Evolutionary conservation across 1,140 invertebrate genomes (phyloP).

Genomic region (Eumeta japonica): DNA sequence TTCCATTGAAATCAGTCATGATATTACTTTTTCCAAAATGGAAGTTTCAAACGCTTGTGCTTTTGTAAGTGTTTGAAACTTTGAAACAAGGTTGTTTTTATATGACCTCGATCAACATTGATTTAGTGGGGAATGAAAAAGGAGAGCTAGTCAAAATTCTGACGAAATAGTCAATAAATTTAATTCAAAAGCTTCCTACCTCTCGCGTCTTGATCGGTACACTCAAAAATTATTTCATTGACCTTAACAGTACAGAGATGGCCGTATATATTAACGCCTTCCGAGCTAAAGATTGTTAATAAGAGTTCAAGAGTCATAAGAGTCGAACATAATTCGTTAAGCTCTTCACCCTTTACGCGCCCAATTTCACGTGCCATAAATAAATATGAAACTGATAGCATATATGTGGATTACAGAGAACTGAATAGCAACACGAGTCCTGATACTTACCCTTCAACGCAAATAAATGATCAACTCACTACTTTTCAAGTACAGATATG

Average conservation of each 20-base stretch:
- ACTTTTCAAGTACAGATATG: constrained; percentile 29
- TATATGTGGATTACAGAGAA: constrained; percentile 10
- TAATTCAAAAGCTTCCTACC: constrained; percentile 9
- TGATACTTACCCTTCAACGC: constrained; percentile 53
- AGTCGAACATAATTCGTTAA: constrained; percentile 11
- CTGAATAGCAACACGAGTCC: constrained; percentile 24
- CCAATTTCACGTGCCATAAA: constrained; percentile 19
- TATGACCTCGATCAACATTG: constrained; percentile 13
- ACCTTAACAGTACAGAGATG: constrained; percentile 15
- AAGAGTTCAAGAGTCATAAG: constrained; percentile 11
- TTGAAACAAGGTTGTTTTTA: no score
- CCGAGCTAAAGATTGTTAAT: constrained; percentile 14
- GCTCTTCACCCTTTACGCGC: constrained; percentile 17
- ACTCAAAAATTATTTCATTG: constrained; percentile 12
- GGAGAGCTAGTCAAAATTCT: constrained; percentile 9
- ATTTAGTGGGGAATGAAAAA: constrained; percentile 13
- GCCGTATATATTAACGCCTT: constrained; percentile 15
- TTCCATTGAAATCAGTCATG: constrained; percentile 12
- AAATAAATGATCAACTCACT: constrained; percentile 41
- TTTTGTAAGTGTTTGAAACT: no score
- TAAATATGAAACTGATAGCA: constrained; percentile 14
- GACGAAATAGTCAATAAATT: constrained; percentile 10
- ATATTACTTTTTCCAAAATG: no score
- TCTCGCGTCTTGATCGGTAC: constrained; percentile 10
- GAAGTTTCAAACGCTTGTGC: no score